These are phyloP conservation scores for Eremophila alpestris DNA, from an alignment of 2,797 vertebrate genomes.

Conservation along the genomic window DNA sequence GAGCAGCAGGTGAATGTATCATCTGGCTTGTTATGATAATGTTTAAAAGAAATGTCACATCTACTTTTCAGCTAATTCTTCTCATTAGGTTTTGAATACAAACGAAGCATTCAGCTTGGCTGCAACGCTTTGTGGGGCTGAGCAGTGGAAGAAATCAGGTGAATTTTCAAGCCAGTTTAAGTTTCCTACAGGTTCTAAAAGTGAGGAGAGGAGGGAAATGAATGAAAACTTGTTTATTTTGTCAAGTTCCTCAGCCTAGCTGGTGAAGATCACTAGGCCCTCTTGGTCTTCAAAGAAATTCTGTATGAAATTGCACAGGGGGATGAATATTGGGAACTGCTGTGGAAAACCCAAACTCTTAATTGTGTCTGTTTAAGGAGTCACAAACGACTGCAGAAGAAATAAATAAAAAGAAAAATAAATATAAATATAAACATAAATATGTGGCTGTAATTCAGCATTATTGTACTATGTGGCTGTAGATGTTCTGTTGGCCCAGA, in stretches of 20 bases:
- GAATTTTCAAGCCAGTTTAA: background rate
- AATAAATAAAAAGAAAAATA: too few relatives aligned
- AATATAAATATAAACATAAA: background rate
- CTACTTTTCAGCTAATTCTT: slow-evolving; percentile 26
- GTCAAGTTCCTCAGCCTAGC: background rate
- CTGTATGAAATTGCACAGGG: background rate
- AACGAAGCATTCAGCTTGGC: background rate
- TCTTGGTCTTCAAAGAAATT: background rate
- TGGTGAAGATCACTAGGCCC: background rate
- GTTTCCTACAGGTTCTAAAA: background rate
- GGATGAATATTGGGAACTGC: background rate
- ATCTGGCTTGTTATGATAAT: slow-evolving; percentile 79
- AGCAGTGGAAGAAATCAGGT: background rate
- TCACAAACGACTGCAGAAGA: background rate
- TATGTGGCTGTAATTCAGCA: background rate
- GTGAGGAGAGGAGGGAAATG: background rate
- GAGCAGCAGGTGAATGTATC: slow-evolving; percentile 82
- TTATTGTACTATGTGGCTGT: background rate
- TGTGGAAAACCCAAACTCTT: background rate
- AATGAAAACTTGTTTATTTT: background rate
- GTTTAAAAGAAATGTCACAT: slow-evolving; percentile 70
- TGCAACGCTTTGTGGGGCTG: background rate
- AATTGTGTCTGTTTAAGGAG: background rate
- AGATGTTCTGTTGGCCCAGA: background rate
- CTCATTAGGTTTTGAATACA: background rate